Conservation (phyloP, 2,888 invertebrate species). For the Tigriopus californicus region DNA sequence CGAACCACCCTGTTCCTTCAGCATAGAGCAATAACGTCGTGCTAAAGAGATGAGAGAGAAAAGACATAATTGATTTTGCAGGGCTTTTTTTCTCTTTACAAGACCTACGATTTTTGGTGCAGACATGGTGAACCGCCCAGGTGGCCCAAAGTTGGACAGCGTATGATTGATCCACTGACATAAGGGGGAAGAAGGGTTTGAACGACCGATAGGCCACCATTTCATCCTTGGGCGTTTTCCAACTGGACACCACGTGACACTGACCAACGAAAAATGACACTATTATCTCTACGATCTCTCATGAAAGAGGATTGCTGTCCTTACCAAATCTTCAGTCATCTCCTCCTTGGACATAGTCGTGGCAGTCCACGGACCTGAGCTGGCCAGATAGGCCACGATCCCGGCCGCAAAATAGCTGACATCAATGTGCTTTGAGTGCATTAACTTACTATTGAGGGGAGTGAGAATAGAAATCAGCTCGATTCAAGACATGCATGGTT, state of each 20-base stretch:
- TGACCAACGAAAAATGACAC: constrained; percentile 21
- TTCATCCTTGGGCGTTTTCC: constrained; percentile 48
- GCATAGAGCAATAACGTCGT: constrained; percentile 44
- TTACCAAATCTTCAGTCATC: constrained; percentile 35
- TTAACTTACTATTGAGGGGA: constrained; percentile 26
- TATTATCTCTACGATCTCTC: too few species aligned
- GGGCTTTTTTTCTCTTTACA: too few species aligned
- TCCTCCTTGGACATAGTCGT: constrained; percentile 21
- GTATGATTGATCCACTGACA: constrained; percentile 38
- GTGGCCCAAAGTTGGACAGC: constrained; percentile 55
- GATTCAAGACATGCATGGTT: too few species aligned
- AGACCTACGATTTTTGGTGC: constrained; percentile 49
- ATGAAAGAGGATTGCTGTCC: constrained; percentile 17
- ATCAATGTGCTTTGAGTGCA: constrained; percentile 43
- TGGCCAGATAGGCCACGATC: constrained; percentile 46
- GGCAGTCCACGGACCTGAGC: constrained; percentile 31
- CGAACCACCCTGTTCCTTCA: constrained; percentile 40
- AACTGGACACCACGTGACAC: constrained; percentile 37
- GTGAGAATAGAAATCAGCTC: too few species aligned
- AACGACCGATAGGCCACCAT: constrained; percentile 57
- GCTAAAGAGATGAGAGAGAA: too few species aligned
- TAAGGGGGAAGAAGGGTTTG: constrained; percentile 46
- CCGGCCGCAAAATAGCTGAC: constrained; percentile 52
- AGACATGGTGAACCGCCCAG: constrained; percentile 59
- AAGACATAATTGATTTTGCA: too few species aligned